Evolutionary conservation across 2,888 invertebrate species (phyloP).

Genomic region (Pachydiplax longipennis): DNA sequence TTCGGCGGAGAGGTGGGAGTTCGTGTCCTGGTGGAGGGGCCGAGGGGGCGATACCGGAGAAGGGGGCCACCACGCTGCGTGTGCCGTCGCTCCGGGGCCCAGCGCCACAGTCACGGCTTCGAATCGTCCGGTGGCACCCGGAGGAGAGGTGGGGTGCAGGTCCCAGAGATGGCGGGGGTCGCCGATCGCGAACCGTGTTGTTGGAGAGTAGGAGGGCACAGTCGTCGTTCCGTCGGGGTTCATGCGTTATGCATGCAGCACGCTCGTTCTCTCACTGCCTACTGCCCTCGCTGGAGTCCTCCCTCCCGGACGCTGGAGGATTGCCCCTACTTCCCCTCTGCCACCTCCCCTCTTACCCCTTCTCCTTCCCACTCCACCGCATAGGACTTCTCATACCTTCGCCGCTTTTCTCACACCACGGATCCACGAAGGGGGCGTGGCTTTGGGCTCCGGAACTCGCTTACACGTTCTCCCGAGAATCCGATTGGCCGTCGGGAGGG

Average conservation of each 20-base stretch:
- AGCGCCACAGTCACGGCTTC: conserved; percentile 49
- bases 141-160: conserved; percentile 45
- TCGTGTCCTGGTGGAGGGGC: not conserved
- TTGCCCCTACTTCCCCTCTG: conserved; percentile 52
- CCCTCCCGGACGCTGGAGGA: conserved; percentile 56
- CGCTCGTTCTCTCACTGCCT: conserved; percentile 53
- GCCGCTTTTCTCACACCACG: conserved; percentile 51
- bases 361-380: conserved; percentile 55
- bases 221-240: conserved; percentile 52
- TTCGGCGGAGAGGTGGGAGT: not conserved
- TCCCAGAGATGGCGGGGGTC: conserved; percentile 46
- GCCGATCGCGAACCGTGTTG: conserved; percentile 26
- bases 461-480: conserved; percentile 55
- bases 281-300: conserved; percentile 50
- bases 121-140: conserved; percentile 42
- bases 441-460: conserved; percentile 55
- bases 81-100: conserved; percentile 41
- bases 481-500: conserved; percentile 55
- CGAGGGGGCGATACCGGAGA: conserved; percentile 27
- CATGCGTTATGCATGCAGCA: conserved; percentile 70
- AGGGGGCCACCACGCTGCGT: conserved; percentile 40
- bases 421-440: conserved; percentile 48
- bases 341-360: conserved; percentile 47
- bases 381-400: conserved; percentile 52
- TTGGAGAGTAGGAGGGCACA: conserved; percentile 52